phyloP scores from a whole-genome alignment of 1,140 invertebrate genomes.

The Drosophila nikananu region DNA sequence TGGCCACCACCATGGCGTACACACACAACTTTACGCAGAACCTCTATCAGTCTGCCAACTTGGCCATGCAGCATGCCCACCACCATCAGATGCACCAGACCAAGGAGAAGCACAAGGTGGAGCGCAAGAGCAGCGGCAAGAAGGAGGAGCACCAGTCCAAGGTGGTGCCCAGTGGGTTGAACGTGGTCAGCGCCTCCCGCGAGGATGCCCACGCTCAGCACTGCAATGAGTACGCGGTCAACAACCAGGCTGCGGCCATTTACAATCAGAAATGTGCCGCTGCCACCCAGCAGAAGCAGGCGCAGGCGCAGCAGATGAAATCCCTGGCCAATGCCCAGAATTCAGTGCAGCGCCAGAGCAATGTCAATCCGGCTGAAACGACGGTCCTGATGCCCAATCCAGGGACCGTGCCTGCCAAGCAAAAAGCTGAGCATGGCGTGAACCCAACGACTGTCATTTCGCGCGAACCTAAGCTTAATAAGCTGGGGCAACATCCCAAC shows the following conservation, averaged over 20 bases:
- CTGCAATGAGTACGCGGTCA: conserved; percentile 65
- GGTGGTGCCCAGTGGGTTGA: conserved; percentile 20
- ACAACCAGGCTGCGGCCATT: conserved; percentile 56
- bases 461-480: conserved; percentile 59
- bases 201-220: conserved; percentile 59
- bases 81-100: conserved; percentile 77
- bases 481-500: conserved; percentile 55
- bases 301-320: conserved; percentile 73
- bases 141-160: conserved; percentile 70
- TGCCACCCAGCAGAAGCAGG: conserved; percentile 66
- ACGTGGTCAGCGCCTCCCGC: conserved; percentile 29
- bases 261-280: conserved; percentile 64
- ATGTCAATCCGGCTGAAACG: conserved; percentile 46
- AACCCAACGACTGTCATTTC: conserved; percentile 44
- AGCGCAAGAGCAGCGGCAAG: conserved; percentile 67
- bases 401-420: conserved; percentile 44
- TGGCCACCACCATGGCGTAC: conserved; percentile 83
- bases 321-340: conserved; percentile 58
- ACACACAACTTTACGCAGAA: conserved; percentile 81
- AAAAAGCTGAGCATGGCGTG: conserved; percentile 61
- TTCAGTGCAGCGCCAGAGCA: conserved; percentile 30
- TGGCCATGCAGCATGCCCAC: conserved; percentile 77
- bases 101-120: conserved; percentile 78
- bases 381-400: conserved; percentile 47
- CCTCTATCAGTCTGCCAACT: conserved; percentile 73